A percentile compares a stretch with the other conserved stretches of the same genome.
These are phyloP conservation scores for Gallinago paraguaiae DNA, from an alignment of 2,113 vertebrate species.

Conservation along the genomic window DNA sequence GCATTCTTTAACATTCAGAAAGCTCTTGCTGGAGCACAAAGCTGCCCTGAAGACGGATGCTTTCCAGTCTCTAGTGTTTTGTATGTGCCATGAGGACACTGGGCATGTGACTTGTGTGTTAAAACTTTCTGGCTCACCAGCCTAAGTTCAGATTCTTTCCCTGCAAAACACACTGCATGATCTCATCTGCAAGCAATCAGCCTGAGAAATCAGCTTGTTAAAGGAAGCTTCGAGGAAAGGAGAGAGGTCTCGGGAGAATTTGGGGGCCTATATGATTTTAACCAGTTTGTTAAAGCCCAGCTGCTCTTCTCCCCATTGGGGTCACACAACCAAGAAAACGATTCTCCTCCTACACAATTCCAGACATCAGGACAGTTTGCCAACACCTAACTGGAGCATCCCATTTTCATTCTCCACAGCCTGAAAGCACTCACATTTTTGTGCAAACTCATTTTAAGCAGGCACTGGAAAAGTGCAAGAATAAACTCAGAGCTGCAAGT, in stretches of 20 bases:
- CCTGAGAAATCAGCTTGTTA: conserved; percentile 73
- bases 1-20: not conserved
- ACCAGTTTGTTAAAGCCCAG: conserved; percentile 58
- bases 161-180: conserved; percentile 66
- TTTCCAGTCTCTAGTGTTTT: not conserved
- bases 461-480: not conserved
- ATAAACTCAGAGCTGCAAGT: not conserved
- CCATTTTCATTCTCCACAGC: not conserved
- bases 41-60: not conserved
- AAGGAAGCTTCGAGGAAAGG: conserved; percentile 72
- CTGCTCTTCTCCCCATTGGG: conserved; percentile 48
- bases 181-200: conserved; percentile 74
- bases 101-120: conserved; percentile 48
- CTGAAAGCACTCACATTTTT: not conserved
- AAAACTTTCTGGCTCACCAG: conserved; percentile 55
- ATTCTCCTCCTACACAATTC: conserved; percentile 39
- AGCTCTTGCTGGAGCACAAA: not conserved
- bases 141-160: conserved; percentile 44
- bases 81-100: conserved; percentile 44
- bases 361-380: conserved; percentile 16
- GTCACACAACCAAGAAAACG: conserved; percentile 33
- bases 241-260: conserved; percentile 55
- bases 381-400: conserved; percentile 32
- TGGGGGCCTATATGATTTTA: conserved; percentile 58
- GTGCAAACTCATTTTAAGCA: not conserved